phyloP scores from a whole-genome alignment of 2,888 invertebrate genomes.

The Eupithecia centaureata region DNA sequence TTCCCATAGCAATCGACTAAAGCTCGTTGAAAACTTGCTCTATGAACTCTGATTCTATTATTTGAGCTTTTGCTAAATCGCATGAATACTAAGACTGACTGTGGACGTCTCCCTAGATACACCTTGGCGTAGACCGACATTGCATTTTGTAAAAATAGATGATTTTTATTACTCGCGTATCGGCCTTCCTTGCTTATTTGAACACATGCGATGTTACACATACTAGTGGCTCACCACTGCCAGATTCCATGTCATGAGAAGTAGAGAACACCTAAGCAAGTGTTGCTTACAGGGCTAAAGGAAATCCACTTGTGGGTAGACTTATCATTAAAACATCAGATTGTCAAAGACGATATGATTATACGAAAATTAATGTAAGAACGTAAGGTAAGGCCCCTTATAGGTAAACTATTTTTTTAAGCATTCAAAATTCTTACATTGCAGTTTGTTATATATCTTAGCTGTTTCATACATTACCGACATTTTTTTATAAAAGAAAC shows the following conservation, averaged over 20 bases:
- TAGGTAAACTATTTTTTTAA: constrained; percentile 83
- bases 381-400: constrained; percentile 83
- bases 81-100: constrained; percentile 75
- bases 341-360: constrained; percentile 82
- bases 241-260: constrained; percentile 52
- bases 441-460: constrained; percentile 65
- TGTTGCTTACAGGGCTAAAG: constrained; percentile 62
- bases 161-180: constrained; percentile 56
- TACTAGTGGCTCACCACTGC: constrained; percentile 63
- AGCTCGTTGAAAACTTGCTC: neutral
- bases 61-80: constrained; percentile 57
- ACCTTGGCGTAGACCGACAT: constrained; percentile 67
- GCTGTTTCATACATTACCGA: constrained; percentile 53
- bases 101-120: constrained; percentile 59
- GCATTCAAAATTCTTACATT: constrained; percentile 78
- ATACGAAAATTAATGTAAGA: constrained; percentile 79
- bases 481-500: constrained; percentile 64
- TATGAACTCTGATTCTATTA: constrained; percentile 44
- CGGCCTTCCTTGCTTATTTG: constrained; percentile 75
- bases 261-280: constrained; percentile 55
- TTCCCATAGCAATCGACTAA: neutral
- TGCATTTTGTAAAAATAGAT: constrained; percentile 77
- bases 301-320: constrained; percentile 65
- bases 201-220: constrained; percentile 71
- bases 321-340: constrained; percentile 72